phyloP scores from a whole-genome alignment of 1,140 invertebrate species.

The Capitella teleta region DNA sequence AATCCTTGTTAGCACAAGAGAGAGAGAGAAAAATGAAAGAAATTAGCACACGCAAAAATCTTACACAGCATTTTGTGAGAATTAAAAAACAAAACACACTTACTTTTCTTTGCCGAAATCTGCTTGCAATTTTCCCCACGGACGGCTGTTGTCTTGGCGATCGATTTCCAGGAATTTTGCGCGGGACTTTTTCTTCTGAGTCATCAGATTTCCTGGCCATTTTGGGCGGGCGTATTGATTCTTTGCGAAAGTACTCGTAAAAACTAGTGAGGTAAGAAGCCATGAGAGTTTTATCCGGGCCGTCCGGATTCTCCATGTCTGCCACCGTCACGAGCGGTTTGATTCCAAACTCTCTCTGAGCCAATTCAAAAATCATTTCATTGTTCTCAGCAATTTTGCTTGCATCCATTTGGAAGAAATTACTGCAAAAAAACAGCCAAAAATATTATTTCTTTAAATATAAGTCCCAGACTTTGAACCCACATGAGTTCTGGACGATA shows the following conservation, averaged over 20 bases:
- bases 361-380: constrained; percentile 62
- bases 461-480: constrained; percentile 11
- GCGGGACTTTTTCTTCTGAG: no score
- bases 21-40: no score
- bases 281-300: constrained; percentile 64
- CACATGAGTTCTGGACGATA: constrained; percentile 76
- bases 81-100: no score
- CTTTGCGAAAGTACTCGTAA: constrained; percentile 68
- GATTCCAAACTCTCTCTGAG: constrained; percentile 66
- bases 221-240: no score
- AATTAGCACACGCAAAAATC: no score
- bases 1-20: no score
- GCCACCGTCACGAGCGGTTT: constrained; percentile 68
- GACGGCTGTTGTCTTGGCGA: no score
- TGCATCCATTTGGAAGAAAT: constrained; percentile 43
- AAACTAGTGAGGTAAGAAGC: constrained; percentile 76
- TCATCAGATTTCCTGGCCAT: no score
- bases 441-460: background rate
- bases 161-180: no score
- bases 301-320: constrained; percentile 60
- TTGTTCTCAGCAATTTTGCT: constrained; percentile 59
- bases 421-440: background rate
- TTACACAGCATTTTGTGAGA: no score
- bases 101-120: no score
- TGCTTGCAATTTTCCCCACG: no score